Evolutionary conservation across 2,888 invertebrate species (phyloP), one percentile per base, ranked within the genome.

Genomic region (Pollenia angustigena): DNA sequence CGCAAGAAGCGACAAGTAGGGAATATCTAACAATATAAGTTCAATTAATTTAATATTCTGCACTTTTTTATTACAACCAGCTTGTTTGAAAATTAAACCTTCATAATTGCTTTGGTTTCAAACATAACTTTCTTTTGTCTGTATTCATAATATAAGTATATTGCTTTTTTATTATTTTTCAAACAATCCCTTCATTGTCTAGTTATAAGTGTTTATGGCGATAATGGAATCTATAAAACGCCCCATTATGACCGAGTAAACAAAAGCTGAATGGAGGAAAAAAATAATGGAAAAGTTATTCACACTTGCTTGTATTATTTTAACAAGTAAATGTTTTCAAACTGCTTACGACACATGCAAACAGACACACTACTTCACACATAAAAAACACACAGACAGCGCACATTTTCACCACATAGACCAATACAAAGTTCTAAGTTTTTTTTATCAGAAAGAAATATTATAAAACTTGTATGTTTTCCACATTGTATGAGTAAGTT

Each of bases 251-350:
- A 56, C 42, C 18, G 42, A 44, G 32, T 44, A 74, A 64, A 58
- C 23, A 50, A 80, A 44, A 54, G 18, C 42, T 32, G 32, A 32
- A 4, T 32, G 40, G 12, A 32, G 40, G 12, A n/a, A 11, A 50
- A 78, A 32, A 14, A 44, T 54, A 72, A 50, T 48, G 9, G 4
- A 58, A 40, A 18, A 52, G 23, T 50, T 42, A 50, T 16, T 48
- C 52, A 11, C n/a, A 66, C 10, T 58, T 71, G 50, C 50, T 69
- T n/a, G 56, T 60, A 58, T 74, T 72, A 79, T 60, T 85, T 85
- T 60, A 79, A 85, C 54, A 74, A 85, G 66, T 69, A 62, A 74
- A 74, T 85, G 80, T 69, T 85, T 80, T 74, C 60, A 80, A 85
- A 85, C 75, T 62, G 74, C 74, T 69, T 54, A 76, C 71, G 54